Percentiles rank a stretch among this genome's conserved stretches.
phyloP scores from a whole-genome alignment of 1,140 invertebrate genomes.

The Philopotamus ludificatus region DNA sequence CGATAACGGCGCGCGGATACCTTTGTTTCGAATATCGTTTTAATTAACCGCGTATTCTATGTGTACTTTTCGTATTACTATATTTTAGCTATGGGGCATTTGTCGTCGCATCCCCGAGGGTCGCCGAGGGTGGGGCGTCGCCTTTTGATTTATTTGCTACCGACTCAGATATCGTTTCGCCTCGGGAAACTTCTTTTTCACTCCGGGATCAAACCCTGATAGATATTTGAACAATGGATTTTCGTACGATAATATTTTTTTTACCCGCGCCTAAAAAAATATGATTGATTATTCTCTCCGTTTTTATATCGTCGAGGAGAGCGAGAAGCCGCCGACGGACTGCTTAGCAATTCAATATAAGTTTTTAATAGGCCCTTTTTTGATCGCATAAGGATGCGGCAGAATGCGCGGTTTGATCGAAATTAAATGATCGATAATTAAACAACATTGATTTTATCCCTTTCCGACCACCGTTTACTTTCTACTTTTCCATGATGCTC shows the following conservation, averaged over 20 bases:
- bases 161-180: constrained; percentile 12
- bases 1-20: too few species aligned
- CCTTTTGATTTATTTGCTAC: constrained; percentile 19
- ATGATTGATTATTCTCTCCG: constrained; percentile 18
- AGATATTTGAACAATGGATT: constrained; percentile 18
- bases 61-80: constrained; percentile 6
- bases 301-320: background rate
- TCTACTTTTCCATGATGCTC: too few species aligned
- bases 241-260: background rate
- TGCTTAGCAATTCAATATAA: too few species aligned
- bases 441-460: too few species aligned
- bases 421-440: too few species aligned
- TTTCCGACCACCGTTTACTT: too few species aligned
- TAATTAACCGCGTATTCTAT: background rate
- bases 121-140: background rate
- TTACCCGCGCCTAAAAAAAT: constrained; percentile 4
- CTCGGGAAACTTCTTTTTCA: constrained; percentile 1
- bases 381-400: background rate
- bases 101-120: constrained; percentile 9
- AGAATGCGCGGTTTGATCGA: too few species aligned
- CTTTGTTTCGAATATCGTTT: too few species aligned
- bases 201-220: background rate
- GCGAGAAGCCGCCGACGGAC: too few species aligned
- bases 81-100: too few species aligned
- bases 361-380: background rate